phyloP scores from a whole-genome alignment of 2,888 invertebrate species.

The Hypsopygia costalis region DNA sequence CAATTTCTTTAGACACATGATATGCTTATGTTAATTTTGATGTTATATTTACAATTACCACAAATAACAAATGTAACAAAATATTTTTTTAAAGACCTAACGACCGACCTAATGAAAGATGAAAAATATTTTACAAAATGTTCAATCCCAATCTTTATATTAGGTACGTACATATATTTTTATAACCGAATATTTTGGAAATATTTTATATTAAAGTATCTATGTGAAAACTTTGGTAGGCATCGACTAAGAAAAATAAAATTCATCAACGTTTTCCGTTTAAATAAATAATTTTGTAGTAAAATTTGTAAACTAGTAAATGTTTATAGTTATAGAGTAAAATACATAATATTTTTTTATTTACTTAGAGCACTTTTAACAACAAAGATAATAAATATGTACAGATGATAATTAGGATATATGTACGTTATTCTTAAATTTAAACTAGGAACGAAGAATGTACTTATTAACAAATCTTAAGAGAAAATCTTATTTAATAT shows the following conservation, averaged over 20 bases:
- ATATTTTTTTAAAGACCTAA: conserved; percentile 36
- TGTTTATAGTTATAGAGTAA: background rate
- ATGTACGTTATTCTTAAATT: conserved; percentile 35
- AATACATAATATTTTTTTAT: background rate
- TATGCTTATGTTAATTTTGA: conserved; percentile 48
- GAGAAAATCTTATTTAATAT: conserved; percentile 5
- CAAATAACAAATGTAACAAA: conserved; percentile 63
- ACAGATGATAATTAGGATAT: conserved; percentile 19
- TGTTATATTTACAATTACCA: conserved; percentile 49
- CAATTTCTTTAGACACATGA: conserved; percentile 50
- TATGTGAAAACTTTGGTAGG: conserved; percentile 25
- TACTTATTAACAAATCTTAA: conserved; percentile 20
- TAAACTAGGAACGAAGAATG: conserved; percentile 50
- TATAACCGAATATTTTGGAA: conserved; percentile 19
- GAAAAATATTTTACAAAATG: conserved; percentile 3
- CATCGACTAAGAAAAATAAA: conserved; percentile 22
- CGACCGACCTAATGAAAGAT: conserved; percentile 20
- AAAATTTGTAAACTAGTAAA: conserved; percentile 1
- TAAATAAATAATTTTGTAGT: conserved; percentile 8
- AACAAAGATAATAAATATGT: conserved; percentile 25
- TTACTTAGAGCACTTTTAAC: conserved; percentile 13
- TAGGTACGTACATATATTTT: conserved; percentile 14
- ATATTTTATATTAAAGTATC: conserved; percentile 18
- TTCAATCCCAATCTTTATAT: conserved; percentile 1
- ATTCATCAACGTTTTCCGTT: conserved; percentile 4